A percentile compares a stretch with the other conserved stretches of the same genome.
phyloP scores from a whole-genome alignment of 2,113 vertebrate genomes.

The Plecturocebus donacophilus region DNA sequence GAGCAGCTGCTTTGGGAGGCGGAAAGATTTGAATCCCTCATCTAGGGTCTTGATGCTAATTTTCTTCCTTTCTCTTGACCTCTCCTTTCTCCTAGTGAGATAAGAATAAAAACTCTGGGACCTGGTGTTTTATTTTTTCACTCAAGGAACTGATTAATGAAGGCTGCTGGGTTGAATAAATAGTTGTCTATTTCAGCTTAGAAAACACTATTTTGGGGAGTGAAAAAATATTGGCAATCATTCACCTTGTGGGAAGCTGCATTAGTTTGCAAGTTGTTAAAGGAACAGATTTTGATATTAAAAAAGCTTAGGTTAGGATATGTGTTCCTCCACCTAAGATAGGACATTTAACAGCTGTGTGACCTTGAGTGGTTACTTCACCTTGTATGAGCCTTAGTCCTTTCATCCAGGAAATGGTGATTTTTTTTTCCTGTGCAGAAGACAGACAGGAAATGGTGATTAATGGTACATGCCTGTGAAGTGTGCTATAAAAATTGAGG shows the following conservation, averaged over 20 bases:
- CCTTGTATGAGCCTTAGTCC: background rate
- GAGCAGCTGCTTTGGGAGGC: background rate
- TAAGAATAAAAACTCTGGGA: slow-evolving; percentile 50
- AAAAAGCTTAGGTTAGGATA: background rate
- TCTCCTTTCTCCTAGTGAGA: background rate
- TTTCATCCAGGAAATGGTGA: background rate
- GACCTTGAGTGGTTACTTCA: background rate
- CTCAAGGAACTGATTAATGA: slow-evolving; percentile 65
- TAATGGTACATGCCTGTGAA: background rate
- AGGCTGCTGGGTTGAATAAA: slow-evolving; percentile 68
- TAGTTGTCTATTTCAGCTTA: slow-evolving; percentile 64
- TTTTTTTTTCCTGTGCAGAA: too few species aligned
- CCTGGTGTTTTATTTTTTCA: slow-evolving; percentile 71
- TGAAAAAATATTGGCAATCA: slow-evolving; percentile 50
- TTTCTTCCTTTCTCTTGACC: background rate
- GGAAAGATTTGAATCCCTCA: background rate
- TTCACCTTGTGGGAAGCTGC: slow-evolving; percentile 25
- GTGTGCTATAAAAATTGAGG: slow-evolving; percentile 6
- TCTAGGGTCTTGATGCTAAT: background rate
- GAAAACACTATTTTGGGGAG: slow-evolving; percentile 69
- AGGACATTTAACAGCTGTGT: background rate
- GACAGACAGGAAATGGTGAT: background rate
- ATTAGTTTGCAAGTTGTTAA: slow-evolving; percentile 17
- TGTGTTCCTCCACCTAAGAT: background rate
- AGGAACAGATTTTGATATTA: background rate